A percentile compares a stretch with the other conserved stretches of the same genome.
Conservation (phyloP, 2,888 invertebrate genomes). For the Ephialtes manifestator region DNA sequence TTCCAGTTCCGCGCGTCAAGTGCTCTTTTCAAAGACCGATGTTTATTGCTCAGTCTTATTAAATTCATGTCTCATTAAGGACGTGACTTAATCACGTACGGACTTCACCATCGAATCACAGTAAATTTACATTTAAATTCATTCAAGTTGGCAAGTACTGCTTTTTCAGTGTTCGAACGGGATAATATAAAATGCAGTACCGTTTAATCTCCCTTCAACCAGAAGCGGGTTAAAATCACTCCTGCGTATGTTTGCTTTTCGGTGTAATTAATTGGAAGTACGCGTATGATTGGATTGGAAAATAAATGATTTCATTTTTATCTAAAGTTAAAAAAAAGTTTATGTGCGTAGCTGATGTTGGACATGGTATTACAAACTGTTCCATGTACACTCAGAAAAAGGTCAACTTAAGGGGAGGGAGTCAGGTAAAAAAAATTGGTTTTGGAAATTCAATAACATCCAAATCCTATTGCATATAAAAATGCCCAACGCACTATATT, state of each 20-base stretch:
- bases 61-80: constrained; percentile 67
- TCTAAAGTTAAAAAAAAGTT: background rate
- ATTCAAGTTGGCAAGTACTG: background rate
- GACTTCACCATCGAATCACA: constrained; percentile 3
- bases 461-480: no score
- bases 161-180: constrained; percentile 2
- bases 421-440: no score
- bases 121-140: constrained; percentile 29
- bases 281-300: background rate
- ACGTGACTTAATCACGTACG: constrained; percentile 45
- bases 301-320: background rate
- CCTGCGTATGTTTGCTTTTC: background rate
- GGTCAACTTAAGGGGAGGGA: no score
- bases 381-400: background rate
- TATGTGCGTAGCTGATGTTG: background rate
- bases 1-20: constrained; percentile 47
- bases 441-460: no score
- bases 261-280: constrained; percentile 28
- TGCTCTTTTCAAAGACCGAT: constrained; percentile 58
- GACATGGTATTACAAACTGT: constrained; percentile 1
- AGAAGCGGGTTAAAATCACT: background rate
- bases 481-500: no score
- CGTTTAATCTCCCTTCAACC: background rate
- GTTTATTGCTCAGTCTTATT: constrained; percentile 59
- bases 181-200: constrained; percentile 23